Base-by-base conservation (phyloP, 2,888 invertebrate genomes). In the Caenorhabditis becei region DNA sequence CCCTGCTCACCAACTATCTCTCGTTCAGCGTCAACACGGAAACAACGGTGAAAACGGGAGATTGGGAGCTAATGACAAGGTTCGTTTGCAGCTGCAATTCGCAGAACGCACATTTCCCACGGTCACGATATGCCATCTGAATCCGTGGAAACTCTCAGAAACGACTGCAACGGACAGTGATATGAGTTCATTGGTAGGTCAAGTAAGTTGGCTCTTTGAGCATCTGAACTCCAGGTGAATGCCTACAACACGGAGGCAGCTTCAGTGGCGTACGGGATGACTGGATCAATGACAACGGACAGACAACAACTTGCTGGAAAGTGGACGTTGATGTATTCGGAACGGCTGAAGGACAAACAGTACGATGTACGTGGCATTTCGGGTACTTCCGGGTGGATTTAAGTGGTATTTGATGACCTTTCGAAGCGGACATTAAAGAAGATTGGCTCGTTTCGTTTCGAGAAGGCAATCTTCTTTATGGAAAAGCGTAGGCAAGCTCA, bases 111-210 rank as follows among this genome's bases (percentile, higher is more conserved):
- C 72, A 0, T 90, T 90, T 70, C 90, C 90, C 47, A 83, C 86
- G n/a, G 89, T 90, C 59, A 90, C 90, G 8, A 83, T 90, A 49
- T 90, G 90, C 72, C 85, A 88, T 83, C 56, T 89, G 78, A 91
- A 91, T 81, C 87, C 91, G 32, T 91, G 88, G 86, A 90, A 88
- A 66, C 23, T 70, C 14, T n/a, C 56, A 10, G 83, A 77, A 53
- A 63, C 81, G n/a, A 41, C 47, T 14, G 35, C 23, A 3, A 65
- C 56, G 2, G 79, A 82, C 54, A 58, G 79, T 18, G 78, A 77
- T 37, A 77, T 88, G 80, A 70, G 56, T 16, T 28, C 51, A 10
- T 56, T 88, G 83, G 88, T 88, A 51, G 47, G 63, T 23, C 41
- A 54, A 26, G 14, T 35, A n/a, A n/a, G 41, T 11, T 18, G 28